A percentile compares a stretch with the other conserved stretches of the same genome.
Conservation (phyloP, 1,140 invertebrate genomes). For the Cheumatopsyche charites region DNA sequence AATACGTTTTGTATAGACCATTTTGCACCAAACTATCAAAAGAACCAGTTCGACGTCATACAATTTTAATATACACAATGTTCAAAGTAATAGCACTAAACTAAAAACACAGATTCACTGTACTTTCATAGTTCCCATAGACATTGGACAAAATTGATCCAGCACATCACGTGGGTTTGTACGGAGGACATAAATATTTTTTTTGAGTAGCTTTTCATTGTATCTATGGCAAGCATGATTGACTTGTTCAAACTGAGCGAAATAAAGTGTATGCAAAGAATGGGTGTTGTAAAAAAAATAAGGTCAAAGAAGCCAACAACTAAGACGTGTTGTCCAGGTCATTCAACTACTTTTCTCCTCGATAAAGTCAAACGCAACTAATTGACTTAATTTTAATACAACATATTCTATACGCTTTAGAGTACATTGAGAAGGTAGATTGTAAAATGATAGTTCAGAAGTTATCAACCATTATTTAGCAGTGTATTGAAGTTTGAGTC, state of each 20-base stretch:
- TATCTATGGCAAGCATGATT: too few relatives aligned
- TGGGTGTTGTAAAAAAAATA: constrained; percentile 30
- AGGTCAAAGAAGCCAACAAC: constrained; percentile 38
- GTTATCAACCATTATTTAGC: not conserved
- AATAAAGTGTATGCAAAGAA: not conserved
- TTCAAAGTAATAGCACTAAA: too few relatives aligned
- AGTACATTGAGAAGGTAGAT: not conserved
- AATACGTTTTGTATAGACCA: constrained; percentile 18
- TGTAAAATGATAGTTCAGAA: not conserved
- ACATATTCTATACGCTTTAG: not conserved
- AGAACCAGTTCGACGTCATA: not conserved
- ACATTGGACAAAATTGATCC: not conserved
- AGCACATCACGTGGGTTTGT: not conserved
- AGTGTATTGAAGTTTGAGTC: too few relatives aligned
- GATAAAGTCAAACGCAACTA: constrained; percentile 39
- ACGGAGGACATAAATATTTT: not conserved
- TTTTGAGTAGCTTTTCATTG: not conserved
- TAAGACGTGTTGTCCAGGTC: constrained; percentile 24
- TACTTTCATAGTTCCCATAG: not conserved
- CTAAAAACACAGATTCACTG: too few relatives aligned
- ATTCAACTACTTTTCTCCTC: constrained; percentile 37
- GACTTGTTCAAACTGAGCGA: not conserved
- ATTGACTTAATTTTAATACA: constrained; percentile 44
- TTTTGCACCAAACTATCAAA: not conserved
- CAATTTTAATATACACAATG: not conserved